These are phyloP conservation scores for Melanotus villosus DNA, from an alignment of 2,888 invertebrate species.

Conservation along the genomic window DNA sequence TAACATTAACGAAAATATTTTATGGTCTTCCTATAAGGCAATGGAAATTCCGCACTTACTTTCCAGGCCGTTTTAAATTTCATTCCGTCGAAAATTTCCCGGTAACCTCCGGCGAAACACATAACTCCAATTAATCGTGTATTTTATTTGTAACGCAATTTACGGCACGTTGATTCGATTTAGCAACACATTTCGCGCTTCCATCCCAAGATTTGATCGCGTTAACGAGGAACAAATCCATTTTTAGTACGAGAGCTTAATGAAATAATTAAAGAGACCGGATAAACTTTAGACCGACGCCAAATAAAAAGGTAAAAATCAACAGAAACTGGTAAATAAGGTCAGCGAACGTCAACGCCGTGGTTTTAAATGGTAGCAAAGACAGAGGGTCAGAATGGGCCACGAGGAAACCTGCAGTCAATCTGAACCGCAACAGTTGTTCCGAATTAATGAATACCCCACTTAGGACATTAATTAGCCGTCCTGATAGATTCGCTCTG, in stretches of 20 bases:
- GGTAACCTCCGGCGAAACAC: constrained; percentile 1
- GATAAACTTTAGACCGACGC: too few relatives aligned
- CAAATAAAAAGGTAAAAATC: background rate
- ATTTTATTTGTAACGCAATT: constrained; percentile 18
- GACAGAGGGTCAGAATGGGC: too few relatives aligned
- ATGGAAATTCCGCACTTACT: background rate
- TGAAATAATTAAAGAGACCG: background rate
- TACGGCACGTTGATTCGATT: constrained; percentile 4
- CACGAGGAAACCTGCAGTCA: constrained; percentile 29
- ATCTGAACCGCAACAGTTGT: constrained; percentile 45
- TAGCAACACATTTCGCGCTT: constrained; percentile 3
- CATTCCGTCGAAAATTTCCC: background rate
- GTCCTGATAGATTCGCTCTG: constrained; percentile 24
- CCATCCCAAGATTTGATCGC: constrained; percentile 5
- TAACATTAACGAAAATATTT: constrained; percentile 16
- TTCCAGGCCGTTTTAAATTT: background rate
- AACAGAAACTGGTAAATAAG: background rate
- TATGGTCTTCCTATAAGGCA: too few relatives aligned
- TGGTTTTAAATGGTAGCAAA: too few relatives aligned
- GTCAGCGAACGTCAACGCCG: background rate
- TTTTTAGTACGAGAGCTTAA: background rate
- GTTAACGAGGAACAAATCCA: constrained; percentile 13
- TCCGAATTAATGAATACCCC: constrained; percentile 39
- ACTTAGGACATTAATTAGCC: constrained; percentile 36
- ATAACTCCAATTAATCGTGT: constrained; percentile 13